Evolutionary conservation across 1,140 invertebrate genomes (phyloP).

Genomic region (Rhopalosiphum padi): DNA sequence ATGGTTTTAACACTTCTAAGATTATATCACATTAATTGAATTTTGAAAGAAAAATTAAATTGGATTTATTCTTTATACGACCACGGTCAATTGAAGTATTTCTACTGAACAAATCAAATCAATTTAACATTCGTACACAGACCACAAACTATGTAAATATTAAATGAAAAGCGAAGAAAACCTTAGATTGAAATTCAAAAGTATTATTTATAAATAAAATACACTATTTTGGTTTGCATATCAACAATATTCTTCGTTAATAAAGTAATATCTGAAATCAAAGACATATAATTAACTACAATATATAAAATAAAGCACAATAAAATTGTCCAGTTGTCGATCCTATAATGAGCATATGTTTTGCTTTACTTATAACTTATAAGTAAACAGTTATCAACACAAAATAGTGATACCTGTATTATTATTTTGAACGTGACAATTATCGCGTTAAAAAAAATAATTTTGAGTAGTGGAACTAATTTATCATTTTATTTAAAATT

Average conservation of each 20-base stretch:
- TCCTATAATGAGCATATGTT: background rate
- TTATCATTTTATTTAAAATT: background rate
- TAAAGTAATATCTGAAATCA: background rate
- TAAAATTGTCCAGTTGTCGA: background rate
- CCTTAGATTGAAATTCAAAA: background rate
- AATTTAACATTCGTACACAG: background rate
- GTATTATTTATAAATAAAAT: background rate
- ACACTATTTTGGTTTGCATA: background rate
- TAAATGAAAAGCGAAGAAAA: background rate
- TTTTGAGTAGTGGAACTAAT: background rate
- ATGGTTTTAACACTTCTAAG: conserved; percentile 38
- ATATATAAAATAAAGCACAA: background rate
- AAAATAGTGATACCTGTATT: background rate
- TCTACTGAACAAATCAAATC: conserved; percentile 23
- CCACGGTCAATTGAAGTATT: conserved; percentile 7
- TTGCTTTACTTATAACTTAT: background rate
- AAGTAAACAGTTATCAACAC: background rate
- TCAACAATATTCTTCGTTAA: background rate
- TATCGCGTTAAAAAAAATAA: background rate
- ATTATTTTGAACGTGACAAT: background rate
- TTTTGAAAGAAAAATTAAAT: conserved; percentile 23
- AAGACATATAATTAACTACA: background rate
- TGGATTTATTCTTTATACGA: background rate
- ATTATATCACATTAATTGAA: conserved; percentile 31
- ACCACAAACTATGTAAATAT: background rate